Percentiles rank a stretch among this genome's conserved stretches.
phyloP scores from a whole-genome alignment of 2,797 vertebrate genomes.

The Sebastes itinus region DNA sequence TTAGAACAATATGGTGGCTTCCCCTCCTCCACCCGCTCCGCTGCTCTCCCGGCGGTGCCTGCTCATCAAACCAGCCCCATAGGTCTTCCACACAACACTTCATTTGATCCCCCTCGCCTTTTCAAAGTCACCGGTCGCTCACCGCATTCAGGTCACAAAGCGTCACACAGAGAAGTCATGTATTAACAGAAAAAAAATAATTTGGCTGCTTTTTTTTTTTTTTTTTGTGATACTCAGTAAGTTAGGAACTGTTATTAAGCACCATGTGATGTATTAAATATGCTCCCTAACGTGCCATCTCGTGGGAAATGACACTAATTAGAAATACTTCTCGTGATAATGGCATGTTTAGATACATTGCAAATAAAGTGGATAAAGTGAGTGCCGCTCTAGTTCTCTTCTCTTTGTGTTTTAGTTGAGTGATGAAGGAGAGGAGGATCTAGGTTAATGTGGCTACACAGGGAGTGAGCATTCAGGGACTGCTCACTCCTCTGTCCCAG shows the following conservation, averaged over 20 bases:
- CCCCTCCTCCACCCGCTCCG: conserved; percentile 42
- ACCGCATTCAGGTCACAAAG: conserved; percentile 48
- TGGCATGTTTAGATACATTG: conserved; percentile 80
- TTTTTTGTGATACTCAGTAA: conserved; percentile 32
- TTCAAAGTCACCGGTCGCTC: conserved; percentile 66
- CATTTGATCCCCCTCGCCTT: conserved; percentile 72
- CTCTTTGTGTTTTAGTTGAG: conserved; percentile 76
- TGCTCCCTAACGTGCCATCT: conserved; percentile 68
- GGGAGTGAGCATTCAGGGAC: conserved; percentile 78
- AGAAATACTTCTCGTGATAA: conserved; percentile 72
- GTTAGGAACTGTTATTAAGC: conserved; percentile 56
- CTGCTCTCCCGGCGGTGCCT: conserved; percentile 27
- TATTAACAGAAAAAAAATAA: conserved; percentile 15
- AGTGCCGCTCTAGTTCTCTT: conserved; percentile 70
- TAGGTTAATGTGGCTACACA: conserved; percentile 80
- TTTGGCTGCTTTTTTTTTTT: conserved; percentile 32
- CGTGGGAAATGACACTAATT: conserved; percentile 75
- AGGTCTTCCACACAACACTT: conserved; percentile 68
- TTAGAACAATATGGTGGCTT: conserved; percentile 68
- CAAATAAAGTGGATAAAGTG: conserved; percentile 68
- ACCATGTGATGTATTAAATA: conserved; percentile 59
- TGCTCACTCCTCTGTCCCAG: conserved; percentile 74
- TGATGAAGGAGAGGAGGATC: conserved; percentile 78
- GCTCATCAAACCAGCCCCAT: conserved; percentile 55
- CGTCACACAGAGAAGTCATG: conserved; percentile 30